These are phyloP conservation scores for Corydoras maculifer DNA, from an alignment of 2,113 vertebrate species.

Conservation along the genomic window DNA sequence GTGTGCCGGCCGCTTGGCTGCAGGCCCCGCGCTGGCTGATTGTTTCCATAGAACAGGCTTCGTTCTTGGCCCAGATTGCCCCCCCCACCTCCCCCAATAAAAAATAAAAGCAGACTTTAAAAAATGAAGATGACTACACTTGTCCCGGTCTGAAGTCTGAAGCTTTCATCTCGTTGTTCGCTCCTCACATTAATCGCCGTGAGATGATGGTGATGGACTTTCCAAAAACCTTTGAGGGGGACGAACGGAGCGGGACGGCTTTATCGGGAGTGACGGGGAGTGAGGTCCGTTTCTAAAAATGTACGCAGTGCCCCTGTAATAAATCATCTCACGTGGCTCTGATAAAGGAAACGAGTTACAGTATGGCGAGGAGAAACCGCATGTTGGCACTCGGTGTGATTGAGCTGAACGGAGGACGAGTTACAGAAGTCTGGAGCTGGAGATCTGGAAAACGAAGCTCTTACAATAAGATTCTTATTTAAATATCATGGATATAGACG, in stretches of 20 bases:
- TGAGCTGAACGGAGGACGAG: conserved; percentile 43
- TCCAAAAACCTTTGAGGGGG: conserved; percentile 31
- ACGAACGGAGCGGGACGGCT: conserved; percentile 56
- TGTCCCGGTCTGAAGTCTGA: conserved; percentile 20
- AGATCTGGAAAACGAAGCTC: too few species aligned
- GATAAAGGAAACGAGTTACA: conserved; percentile 65
- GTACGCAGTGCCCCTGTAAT: conserved; percentile 65
- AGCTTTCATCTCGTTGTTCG: conserved; percentile 51
- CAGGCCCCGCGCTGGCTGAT: conserved; percentile 17
- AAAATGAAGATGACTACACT: conserved; percentile 35
- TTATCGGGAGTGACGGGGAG: conserved; percentile 67
- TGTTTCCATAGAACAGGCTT: conserved; percentile 33
- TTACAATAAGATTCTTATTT: too few species aligned
- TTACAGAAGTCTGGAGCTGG: too few species aligned
- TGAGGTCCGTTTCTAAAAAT: conserved; percentile 67
- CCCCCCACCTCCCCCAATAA: background rate
- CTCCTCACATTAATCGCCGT: conserved; percentile 55
- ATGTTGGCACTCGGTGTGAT: conserved; percentile 55
- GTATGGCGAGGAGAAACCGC: conserved; percentile 59
- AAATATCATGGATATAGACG: too few species aligned
- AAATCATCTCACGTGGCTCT: conserved; percentile 70
- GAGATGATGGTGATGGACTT: conserved; percentile 30
- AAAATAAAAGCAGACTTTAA: background rate
- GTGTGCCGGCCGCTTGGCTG: conserved; percentile 22
- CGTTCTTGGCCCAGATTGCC: conserved; percentile 1